Base-by-base conservation (phyloP, 2,888 invertebrate genomes). In the Noctuana brunneofusca region DNA sequence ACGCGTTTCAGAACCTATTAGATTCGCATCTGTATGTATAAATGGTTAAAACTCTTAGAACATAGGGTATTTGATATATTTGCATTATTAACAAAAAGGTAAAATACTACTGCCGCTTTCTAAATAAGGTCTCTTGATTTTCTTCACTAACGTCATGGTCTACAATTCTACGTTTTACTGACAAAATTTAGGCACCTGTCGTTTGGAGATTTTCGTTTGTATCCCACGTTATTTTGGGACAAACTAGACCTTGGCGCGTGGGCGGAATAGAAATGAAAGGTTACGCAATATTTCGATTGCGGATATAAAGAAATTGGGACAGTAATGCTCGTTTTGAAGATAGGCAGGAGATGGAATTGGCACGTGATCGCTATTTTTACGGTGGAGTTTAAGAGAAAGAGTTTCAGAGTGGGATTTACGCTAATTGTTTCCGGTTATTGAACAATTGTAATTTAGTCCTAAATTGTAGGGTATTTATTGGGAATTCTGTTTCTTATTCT, bases 121-220 rank as follows among this genome's bases (percentile, higher is more conserved):
- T n/a, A n/a, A n/a, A n/a, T n/a, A n/a, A n/a, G n/a, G n/a, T n/a
- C n/a, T n/a, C n/a, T n/a, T n/a, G n/a, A n/a, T n/a, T n/a, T n/a
- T n/a, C n/a, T n/a, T n/a, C n/a, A n/a, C n/a, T n/a, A n/a, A n/a
- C n/a, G n/a, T n/a, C n/a, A n/a, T n/a, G n/a, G n/a, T n/a, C n/a
- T n/a, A n/a, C n/a, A n/a, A n/a, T n/a, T n/a, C n/a, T n/a, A n/a
- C n/a, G n/a, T n/a, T n/a, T n/a, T n/a, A n/a, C n/a, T n/a, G n/a
- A n/a, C n/a, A n/a, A n/a, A n/a, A n/a, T n/a, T n/a, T n/a, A 68
- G 65, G 58, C 63, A 68, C 68, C 58, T 69, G 65, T 69, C 54
- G 57, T 48, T 57, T 55, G 48, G 60, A 27, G 60, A 62, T 55
- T 55, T 55, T 62, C 53, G 55, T 16, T 55, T 38, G 14, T 49